A percentile compares a stretch with the other conserved stretches of the same genome.
Evolutionary conservation across 2,113 vertebrate genomes (phyloP).

Genomic region (Mastomys natalensis): DNA sequence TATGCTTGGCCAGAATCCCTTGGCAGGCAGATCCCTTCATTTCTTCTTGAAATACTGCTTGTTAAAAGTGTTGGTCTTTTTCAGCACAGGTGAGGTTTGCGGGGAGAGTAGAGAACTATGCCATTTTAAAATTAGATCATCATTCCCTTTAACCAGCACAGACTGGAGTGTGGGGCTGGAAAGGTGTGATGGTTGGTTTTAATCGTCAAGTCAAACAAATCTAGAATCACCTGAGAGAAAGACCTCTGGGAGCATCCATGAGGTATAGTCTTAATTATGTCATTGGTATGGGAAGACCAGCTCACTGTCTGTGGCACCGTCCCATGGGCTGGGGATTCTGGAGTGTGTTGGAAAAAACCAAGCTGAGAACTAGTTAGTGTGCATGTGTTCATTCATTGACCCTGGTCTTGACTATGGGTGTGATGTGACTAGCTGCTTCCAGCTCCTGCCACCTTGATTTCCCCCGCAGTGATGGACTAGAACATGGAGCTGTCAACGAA

Average conservation of each 20-base stretch:
- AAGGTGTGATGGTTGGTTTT: not conserved
- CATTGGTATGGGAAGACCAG: not conserved
- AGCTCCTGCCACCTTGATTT: not conserved
- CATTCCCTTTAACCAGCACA: not conserved
- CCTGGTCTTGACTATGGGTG: not conserved
- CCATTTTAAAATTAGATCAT: constrained; percentile 42
- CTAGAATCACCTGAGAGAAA: not conserved
- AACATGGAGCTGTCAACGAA: not conserved
- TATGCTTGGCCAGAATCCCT: not conserved
- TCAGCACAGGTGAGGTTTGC: not conserved
- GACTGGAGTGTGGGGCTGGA: not conserved
- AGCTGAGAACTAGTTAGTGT: not conserved
- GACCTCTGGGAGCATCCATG: not conserved
- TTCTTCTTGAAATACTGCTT: constrained; percentile 4
- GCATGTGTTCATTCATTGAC: not conserved
- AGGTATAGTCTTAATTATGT: not conserved
- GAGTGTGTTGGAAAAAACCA: not conserved
- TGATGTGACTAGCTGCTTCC: not conserved
- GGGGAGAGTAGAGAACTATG: not conserved
- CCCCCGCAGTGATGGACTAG: not conserved
- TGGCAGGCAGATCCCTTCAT: not conserved
- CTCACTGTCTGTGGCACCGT: not conserved
- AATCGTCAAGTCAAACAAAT: not conserved
- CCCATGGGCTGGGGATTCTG: not conserved
- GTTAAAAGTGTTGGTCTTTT: not conserved